Evolutionary conservation across 1,140 invertebrate genomes (phyloP).

Genomic region (Megathymus violae): DNA sequence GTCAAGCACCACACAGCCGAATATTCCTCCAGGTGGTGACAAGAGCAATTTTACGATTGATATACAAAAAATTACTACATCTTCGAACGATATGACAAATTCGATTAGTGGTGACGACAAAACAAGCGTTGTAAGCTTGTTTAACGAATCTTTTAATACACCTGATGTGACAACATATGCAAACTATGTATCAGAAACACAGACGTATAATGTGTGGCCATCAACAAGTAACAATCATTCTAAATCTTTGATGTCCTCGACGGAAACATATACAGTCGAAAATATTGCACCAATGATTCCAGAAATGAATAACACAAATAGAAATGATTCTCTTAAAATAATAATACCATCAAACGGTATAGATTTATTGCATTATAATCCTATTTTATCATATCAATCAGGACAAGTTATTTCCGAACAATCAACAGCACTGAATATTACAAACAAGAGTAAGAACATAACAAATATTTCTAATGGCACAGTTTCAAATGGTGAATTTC

Average conservation of each 20-base stretch:
- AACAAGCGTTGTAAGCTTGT: not conserved
- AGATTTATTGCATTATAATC: not conserved
- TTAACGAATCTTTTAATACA: conserved; percentile 24
- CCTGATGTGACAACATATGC: conserved; percentile 18
- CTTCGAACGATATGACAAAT: conserved; percentile 11
- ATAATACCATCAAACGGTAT: not conserved
- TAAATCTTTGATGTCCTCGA: not conserved
- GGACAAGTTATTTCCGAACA: not conserved
- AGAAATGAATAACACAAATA: not conserved
- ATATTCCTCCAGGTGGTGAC: conserved; percentile 38
- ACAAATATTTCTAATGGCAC: not conserved
- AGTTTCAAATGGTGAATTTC: no score
- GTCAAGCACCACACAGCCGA: conserved; percentile 37
- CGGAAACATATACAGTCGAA: conserved; percentile 1
- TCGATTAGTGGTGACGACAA: conserved; percentile 4
- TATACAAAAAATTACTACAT: not conserved
- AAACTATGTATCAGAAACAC: not conserved
- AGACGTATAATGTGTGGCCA: no score
- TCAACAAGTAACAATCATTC: conserved; percentile 2
- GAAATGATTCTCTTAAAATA: not conserved
- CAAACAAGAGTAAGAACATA: not conserved
- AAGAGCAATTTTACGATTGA: conserved; percentile 2
- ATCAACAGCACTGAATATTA: not conserved
- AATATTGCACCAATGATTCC: not conserved
- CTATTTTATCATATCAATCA: not conserved